Evolutionary conservation across 2,888 invertebrate genomes (phyloP).

Genomic region (Nematopogon swammerdamellus): DNA sequence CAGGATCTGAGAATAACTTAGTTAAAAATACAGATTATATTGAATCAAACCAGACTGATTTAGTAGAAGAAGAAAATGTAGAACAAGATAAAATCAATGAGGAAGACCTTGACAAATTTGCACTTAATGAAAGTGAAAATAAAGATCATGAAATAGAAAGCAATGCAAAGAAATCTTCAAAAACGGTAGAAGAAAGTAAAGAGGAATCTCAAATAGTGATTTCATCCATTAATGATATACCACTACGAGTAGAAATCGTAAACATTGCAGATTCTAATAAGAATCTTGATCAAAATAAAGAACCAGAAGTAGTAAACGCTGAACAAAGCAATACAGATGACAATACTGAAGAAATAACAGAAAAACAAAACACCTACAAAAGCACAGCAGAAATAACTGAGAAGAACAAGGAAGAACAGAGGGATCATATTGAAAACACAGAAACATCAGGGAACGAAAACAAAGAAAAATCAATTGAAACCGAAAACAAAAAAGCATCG

Average conservation of each 20-base stretch:
- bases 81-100: background rate
- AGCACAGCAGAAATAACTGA: background rate
- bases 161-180: background rate
- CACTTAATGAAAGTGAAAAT: no score
- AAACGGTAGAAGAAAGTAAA: background rate
- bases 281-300: background rate
- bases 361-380: constrained; percentile 1
- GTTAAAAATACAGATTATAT: no score
- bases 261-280: no score
- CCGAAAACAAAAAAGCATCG: no score
- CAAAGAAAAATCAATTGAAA: background rate
- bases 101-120: no score
- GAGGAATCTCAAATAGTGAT: background rate
- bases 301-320: background rate
- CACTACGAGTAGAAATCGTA: background rate
- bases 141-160: no score
- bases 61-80: constrained; percentile 20
- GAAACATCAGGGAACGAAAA: background rate
- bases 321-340: constrained; percentile 4
- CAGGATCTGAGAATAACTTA: no score
- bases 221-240: constrained; percentile 1
- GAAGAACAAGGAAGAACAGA: background rate
- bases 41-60: constrained; percentile 13
- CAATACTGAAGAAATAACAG: constrained; percentile 5
- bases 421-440: background rate